Percentiles rank a stretch among this genome's conserved stretches.
Conservation (phyloP, 2,113 vertebrate species). For the Gallinago paraguaiae region DNA sequence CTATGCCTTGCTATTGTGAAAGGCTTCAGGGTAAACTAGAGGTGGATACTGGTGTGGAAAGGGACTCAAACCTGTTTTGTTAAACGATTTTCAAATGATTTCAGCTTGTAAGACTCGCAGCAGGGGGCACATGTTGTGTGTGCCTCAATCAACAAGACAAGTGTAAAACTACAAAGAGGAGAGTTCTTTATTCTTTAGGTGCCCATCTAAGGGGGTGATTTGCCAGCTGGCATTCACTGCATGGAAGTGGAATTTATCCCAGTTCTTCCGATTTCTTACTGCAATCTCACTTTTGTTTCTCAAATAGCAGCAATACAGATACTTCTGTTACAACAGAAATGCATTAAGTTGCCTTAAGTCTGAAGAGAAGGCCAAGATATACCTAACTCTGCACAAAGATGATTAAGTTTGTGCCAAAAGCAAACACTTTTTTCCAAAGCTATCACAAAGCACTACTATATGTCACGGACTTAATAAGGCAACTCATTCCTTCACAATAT, state of each 20-base stretch:
- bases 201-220: background rate
- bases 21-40: background rate
- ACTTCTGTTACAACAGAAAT: background rate
- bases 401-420: background rate
- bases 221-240: background rate
- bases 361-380: background rate
- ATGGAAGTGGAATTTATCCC: background rate
- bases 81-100: background rate
- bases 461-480: background rate
- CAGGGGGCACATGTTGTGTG: background rate
- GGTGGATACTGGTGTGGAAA: accelerated
- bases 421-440: background rate
- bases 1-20: background rate
- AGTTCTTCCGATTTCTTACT: background rate
- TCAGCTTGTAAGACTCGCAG: background rate
- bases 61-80: background rate
- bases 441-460: background rate
- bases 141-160: background rate
- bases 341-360: background rate
- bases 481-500: background rate
- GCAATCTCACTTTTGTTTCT: background rate
- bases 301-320: background rate
- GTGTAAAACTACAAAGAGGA: background rate
- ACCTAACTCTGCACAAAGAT: background rate
- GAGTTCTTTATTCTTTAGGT: background rate